Evolutionary conservation across 35 echinoderm and acorn worm genomes (phyloP).

Genomic region (Lytechinus variegatus): DNA sequence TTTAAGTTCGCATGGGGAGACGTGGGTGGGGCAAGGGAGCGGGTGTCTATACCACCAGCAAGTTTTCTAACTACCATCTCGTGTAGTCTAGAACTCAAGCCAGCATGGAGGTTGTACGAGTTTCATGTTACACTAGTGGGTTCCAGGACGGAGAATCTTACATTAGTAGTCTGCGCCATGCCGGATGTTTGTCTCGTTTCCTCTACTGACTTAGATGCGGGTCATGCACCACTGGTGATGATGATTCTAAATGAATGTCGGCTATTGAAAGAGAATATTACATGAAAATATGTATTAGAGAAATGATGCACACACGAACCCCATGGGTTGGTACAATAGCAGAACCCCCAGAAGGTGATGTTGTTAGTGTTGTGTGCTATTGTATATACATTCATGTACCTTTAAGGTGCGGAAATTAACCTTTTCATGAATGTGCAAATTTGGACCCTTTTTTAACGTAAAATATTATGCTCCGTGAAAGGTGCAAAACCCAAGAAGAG

Average conservation of each 20-base stretch:
- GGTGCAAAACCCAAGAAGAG: no score
- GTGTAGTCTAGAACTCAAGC: not conserved
- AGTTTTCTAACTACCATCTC: not conserved
- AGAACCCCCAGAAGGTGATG: no score
- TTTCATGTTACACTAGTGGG: not conserved
- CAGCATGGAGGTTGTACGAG: not conserved
- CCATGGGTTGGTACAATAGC: no score
- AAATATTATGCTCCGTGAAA: no score
- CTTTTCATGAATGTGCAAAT: no score
- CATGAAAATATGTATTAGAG: not conserved
- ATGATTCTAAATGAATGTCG: not conserved
- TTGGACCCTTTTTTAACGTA: no score
- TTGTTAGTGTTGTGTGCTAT: no score
- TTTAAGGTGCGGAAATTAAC: no score
- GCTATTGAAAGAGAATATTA: constrained; percentile 6
- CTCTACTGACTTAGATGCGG: not conserved
- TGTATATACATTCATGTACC: no score
- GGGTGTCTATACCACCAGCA: not conserved
- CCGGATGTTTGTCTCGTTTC: not conserved
- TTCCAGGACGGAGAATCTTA: not conserved
- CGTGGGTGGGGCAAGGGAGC: no score
- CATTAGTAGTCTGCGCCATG: not conserved
- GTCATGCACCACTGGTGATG: not conserved
- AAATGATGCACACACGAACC: no score
- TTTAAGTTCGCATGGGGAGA: no score